These are phyloP conservation scores for Polymixis lichenea DNA, from an alignment of 2,888 invertebrate species.

Conservation along the genomic window DNA sequence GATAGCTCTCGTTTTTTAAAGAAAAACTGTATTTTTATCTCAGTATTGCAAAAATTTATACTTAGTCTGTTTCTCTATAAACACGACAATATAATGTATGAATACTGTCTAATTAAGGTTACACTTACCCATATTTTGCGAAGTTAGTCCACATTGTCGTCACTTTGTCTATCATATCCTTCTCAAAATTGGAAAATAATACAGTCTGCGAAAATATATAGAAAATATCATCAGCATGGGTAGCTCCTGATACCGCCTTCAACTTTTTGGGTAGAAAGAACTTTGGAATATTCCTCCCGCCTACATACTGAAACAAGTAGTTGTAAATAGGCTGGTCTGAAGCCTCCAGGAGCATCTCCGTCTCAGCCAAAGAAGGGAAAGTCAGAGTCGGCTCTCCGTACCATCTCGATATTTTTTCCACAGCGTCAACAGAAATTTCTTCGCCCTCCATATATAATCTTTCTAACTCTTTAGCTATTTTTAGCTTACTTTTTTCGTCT, in stretches of 20 bases:
- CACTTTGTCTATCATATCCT: conserved; percentile 77
- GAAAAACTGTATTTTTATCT: too few relatives aligned
- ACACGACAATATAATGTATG: too few relatives aligned
- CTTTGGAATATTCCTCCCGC: conserved; percentile 77
- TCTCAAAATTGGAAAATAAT: conserved; percentile 73
- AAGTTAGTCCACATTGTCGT: conserved; percentile 84
- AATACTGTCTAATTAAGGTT: too few relatives aligned
- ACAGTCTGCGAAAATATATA: conserved; percentile 80
- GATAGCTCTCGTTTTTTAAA: too few relatives aligned
- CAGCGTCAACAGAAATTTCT: conserved; percentile 72
- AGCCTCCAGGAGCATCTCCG: conserved; percentile 73
- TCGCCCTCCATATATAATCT: conserved; percentile 82
- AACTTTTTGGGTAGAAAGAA: conserved; percentile 60
- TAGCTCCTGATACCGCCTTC: conserved; percentile 73
- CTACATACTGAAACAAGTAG: conserved; percentile 79
- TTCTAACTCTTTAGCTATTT: conserved; percentile 73
- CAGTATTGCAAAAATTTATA: too few relatives aligned
- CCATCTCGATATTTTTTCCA: conserved; percentile 77
- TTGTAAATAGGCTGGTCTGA: conserved; percentile 77
- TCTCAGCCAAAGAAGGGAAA: conserved; percentile 76
- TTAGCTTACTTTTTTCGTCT: conserved; percentile 65
- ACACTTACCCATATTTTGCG: conserved; percentile 81
- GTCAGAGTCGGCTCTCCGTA: conserved; percentile 77
- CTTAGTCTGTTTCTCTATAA: too few relatives aligned
- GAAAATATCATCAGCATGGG: conserved; percentile 83